Conservation (phyloP, 1,140 invertebrate genomes). For the Lordiphosa mommai region DNA sequence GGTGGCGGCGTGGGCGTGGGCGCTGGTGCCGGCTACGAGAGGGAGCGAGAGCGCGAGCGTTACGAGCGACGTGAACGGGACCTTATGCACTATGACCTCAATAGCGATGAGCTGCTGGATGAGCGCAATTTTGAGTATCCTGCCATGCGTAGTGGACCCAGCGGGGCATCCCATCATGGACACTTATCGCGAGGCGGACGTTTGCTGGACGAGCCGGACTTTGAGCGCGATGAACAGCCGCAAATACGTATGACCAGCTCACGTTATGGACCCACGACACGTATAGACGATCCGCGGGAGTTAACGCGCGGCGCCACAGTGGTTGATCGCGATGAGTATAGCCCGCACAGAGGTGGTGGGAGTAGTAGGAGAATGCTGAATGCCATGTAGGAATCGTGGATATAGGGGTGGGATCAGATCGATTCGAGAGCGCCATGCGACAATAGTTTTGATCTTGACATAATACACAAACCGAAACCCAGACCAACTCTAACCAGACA, state of each 20-base stretch:
- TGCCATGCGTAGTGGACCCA: conserved; percentile 63
- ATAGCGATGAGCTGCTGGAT: conserved; percentile 75
- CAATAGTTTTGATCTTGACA: conserved; percentile 77
- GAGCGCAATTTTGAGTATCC: conserved; percentile 76
- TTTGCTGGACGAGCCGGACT: conserved; percentile 64
- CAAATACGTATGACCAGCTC: conserved; percentile 48
- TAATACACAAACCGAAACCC: conserved; percentile 44
- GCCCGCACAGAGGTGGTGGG: conserved; percentile 79
- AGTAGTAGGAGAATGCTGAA: conserved; percentile 80
- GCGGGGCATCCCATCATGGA: conserved; percentile 66
- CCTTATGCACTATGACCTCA: conserved; percentile 77
- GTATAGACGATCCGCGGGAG: conserved; percentile 60
- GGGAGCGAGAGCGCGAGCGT: conserved; percentile 62
- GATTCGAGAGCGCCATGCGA: conserved; percentile 76
- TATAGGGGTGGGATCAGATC: conserved; percentile 80
- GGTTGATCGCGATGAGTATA: conserved; percentile 79
- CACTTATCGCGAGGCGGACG: conserved; percentile 66
- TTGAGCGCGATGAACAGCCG: conserved; percentile 70
- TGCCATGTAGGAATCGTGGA: conserved; percentile 80
- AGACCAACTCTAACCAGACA: conserved; percentile 19
- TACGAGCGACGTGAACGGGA: conserved; percentile 74
- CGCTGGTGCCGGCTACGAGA: conserved; percentile 37
- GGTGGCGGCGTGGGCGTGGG: conserved; percentile 45
- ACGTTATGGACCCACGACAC: conserved; percentile 61
- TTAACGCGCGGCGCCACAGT: conserved; percentile 53